Conservation (phyloP, 2,888 invertebrate genomes). For the Notocelia uddmanniana region DNA sequence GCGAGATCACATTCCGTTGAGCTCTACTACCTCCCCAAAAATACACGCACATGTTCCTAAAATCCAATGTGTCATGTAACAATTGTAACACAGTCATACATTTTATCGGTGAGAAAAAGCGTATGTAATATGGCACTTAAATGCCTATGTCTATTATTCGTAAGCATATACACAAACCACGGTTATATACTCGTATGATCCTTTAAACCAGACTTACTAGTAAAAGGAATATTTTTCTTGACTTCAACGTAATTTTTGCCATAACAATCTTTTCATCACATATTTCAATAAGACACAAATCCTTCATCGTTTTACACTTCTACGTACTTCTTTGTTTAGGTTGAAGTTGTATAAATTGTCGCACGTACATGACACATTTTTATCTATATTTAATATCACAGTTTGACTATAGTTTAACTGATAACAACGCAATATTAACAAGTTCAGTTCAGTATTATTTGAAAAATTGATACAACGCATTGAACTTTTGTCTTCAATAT, state of each 20-base stretch:
- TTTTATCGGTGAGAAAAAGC: background rate
- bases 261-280: background rate
- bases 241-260: background rate
- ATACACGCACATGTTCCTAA: too few relatives aligned
- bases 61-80: too few relatives aligned
- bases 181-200: background rate
- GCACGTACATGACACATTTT: conserved; percentile 29
- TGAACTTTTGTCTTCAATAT: background rate
- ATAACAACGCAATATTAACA: background rate
- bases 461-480: background rate
- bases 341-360: conserved; percentile 20
- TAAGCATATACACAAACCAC: background rate
- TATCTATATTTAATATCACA: conserved; percentile 13
- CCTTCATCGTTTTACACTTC: background rate
- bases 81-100: too few relatives aligned
- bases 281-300: background rate
- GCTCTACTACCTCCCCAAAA: too few relatives aligned
- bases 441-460: background rate
- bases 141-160: too few relatives aligned
- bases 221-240: background rate
- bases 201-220: background rate
- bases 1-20: too few relatives aligned
- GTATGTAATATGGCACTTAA: background rate
- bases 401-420: background rate
- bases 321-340: too few relatives aligned